Base-by-base conservation (phyloP, 2,888 invertebrate species). In the Luperina nickerlii region DNA sequence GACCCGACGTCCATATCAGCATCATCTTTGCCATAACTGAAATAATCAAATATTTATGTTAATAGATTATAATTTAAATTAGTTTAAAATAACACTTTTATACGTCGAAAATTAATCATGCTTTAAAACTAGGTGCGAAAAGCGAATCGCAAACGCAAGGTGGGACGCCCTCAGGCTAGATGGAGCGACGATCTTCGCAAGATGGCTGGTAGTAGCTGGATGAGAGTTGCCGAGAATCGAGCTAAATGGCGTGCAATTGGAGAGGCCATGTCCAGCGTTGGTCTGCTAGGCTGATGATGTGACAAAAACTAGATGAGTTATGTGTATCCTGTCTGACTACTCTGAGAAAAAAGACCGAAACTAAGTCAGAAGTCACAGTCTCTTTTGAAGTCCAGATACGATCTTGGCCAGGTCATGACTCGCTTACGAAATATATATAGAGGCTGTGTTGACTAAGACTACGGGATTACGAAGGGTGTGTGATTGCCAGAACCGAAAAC, bases 1-100 rank as follows among this genome's bases (percentile, higher is more conserved):
- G 95, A 94, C 0, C 94, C 94, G 11, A 91, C 87, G 45, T 93
- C 94, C 42, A 85, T 78, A 2, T 94, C 94, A 63, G 76, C 27
- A 11, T 93, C 92, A 24, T 93, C 92, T 69, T 91, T 91, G 54
- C 85, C 85, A 5, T 91, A 92, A 27, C 95, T 95, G 93, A 83
- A 94, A 93, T 45, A 9, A 15, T 8, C 3, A 45, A 20, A n/a
- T 54, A 38, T 11, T 54, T 71, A 7, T 71, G 18, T 38, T 38
- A 38, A 51, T 48, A 27, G 9, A 27, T 27, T 48, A 27, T 27
- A 15, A 15, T 15, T 51, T 18, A 69, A 13, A 54, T 70, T 24
- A 2, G 15, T 24, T 51, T 0, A 18, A 70, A 24, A 69, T 13
- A 68, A 20, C 11, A 11, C 15, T 9, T 45, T 45, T 42, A 42